Base-by-base conservation (phyloP, 1,140 invertebrate genomes). In the Meloidogyne floridensis region DNA sequence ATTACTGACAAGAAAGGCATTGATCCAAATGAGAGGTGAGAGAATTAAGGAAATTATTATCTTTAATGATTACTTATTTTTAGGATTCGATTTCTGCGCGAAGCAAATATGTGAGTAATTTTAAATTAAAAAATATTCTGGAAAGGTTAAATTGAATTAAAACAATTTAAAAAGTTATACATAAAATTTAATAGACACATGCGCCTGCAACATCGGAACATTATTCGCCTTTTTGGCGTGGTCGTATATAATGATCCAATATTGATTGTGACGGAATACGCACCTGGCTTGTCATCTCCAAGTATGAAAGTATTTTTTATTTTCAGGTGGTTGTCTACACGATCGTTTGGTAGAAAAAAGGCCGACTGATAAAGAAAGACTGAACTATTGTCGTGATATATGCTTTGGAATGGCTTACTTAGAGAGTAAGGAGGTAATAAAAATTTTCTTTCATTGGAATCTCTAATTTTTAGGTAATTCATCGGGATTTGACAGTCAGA, bases 191-290 rank as follows among this genome's bases (percentile, higher is more conserved):
- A 32, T 32, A 32, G 32, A 32, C 32, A 32, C 32, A 32, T 65
- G 59, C 59, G 59, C 7, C n/a, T 65, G 7, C 59, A 65, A 8
- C 59, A 65, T 65, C 15, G n/a, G 7, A 65, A 65, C 10, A 65
- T 65, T n/a, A 65, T 65, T 65, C 15, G 59, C 10, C 59, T 65
- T 6, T 15, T 65, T 65, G 59, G 59, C n/a, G 59, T 65, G 7
- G 59, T 65, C n/a, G 59, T 65, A 18, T 65, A 65, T 65, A 65
- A 65, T 65, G 59, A 65, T 6, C 59, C 59, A n/a, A 65, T 65
- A 65, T 65, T 65, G n/a, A 65, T 65, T 65, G 59, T 65, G 3
- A 65, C 59, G n/a, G 59, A 65, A 65, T 65, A 65, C 7, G 59
- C 59, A 65, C 59, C 59, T 7, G 59, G 59, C 0, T 47, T 47